Evolutionary conservation across 2,113 vertebrate species (phyloP).

Genomic region (Paracanthobrama guichenoti): DNA sequence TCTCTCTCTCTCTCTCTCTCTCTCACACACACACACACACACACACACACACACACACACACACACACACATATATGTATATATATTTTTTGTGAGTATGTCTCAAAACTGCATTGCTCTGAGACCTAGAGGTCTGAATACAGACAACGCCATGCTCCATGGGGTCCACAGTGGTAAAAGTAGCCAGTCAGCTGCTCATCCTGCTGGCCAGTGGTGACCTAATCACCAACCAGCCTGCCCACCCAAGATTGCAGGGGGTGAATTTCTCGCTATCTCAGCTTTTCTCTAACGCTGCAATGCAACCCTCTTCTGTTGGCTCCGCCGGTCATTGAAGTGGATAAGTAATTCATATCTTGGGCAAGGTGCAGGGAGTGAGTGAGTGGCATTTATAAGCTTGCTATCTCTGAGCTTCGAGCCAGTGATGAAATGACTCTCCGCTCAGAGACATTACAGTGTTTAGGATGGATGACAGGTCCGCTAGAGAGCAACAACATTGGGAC

Average conservation of each 20-base stretch:
- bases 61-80: too few species aligned
- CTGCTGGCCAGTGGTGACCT: conserved; percentile 15
- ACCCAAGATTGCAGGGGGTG: conserved; percentile 35
- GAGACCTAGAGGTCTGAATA: not conserved
- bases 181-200: conserved; percentile 19
- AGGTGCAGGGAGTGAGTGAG: conserved; percentile 41
- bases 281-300: conserved; percentile 15
- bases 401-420: conserved; percentile 35
- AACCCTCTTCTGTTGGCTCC: conserved; percentile 22
- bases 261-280: conserved; percentile 55
- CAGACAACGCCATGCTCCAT: not conserved
- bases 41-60: too few species aligned
- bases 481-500: conserved; percentile 37
- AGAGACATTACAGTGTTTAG: conserved; percentile 35
- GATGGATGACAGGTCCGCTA: conserved; percentile 36
- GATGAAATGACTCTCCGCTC: conserved; percentile 35
- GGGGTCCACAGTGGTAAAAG: conserved; percentile 1
- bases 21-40: too few species aligned
- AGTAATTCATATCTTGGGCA: conserved; percentile 50
- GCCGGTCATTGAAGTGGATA: conserved; percentile 47
- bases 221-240: not conserved
- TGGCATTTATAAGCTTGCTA: conserved; percentile 44
- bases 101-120: not conserved
- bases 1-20: too few species aligned
- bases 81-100: not conserved